Evolutionary conservation across 2,113 vertebrate genomes (phyloP).

Genomic region (Serilophus lunatus): DNA sequence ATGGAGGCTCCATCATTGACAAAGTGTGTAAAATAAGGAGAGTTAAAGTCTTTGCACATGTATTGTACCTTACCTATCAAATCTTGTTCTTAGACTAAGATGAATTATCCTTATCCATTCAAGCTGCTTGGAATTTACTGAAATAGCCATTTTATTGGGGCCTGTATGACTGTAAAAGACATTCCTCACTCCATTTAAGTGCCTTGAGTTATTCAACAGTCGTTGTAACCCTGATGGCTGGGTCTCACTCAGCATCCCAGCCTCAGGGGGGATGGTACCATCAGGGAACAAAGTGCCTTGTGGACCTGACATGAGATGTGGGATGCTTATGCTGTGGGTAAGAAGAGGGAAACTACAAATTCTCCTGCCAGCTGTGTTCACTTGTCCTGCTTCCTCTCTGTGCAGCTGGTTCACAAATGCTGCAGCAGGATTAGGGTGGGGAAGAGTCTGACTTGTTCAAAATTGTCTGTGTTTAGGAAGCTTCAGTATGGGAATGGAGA

Average conservation of each 20-base stretch:
- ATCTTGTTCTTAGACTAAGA: neutral
- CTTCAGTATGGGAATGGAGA: rapidly evolving
- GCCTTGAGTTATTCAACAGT: neutral
- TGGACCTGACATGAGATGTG: neutral
- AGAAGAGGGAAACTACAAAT: neutral
- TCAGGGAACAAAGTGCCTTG: neutral
- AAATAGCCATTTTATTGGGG: neutral
- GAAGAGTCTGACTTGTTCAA: neutral
- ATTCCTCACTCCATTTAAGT: neutral
- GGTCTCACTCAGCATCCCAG: neutral
- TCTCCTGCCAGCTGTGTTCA: neutral
- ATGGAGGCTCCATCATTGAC: neutral
- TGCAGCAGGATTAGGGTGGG: neutral
- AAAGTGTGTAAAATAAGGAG: neutral
- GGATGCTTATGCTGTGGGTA: neutral
- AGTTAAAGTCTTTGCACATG: neutral
- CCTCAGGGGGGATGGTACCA: neutral
- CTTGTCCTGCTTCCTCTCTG: neutral
- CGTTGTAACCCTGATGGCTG: neutral
- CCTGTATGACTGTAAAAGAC: neutral
- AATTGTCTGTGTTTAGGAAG: neutral
- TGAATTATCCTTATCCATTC: neutral
- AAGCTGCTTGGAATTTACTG: neutral
- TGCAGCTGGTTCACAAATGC: neutral
- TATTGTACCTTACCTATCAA: neutral